A percentile compares a stretch with the other conserved stretches of the same genome.
phyloP scores from a whole-genome alignment of 2,888 invertebrate genomes.

The Acronicta alni region DNA sequence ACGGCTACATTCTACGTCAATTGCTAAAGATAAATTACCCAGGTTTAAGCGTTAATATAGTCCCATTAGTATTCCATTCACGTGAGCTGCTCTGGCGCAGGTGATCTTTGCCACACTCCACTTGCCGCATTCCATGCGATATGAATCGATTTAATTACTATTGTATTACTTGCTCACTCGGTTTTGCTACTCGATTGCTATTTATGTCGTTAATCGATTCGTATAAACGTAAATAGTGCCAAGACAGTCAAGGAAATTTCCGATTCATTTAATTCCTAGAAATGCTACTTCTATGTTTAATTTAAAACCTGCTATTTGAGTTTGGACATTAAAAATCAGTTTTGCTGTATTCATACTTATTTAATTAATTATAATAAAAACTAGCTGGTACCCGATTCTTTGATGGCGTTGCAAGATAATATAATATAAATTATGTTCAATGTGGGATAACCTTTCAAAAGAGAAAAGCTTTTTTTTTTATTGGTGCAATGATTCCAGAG shows the following conservation, averaged over 20 bases:
- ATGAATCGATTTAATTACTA: conserved; percentile 62
- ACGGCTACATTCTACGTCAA: conserved; percentile 15
- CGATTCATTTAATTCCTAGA: background rate
- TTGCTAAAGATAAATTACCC: conserved; percentile 37
- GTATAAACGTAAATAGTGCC: conserved; percentile 23
- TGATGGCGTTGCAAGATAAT: too few relatives aligned
- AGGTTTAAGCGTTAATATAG: conserved; percentile 25
- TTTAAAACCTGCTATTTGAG: background rate
- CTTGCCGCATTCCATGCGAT: conserved; percentile 68
- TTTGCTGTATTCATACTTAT: background rate
- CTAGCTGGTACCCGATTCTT: too few relatives aligned
- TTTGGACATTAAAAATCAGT: background rate
- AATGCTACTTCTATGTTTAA: background rate
- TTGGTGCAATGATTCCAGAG: too few relatives aligned
- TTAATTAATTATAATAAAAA: too few relatives aligned
- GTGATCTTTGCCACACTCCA: conserved; percentile 73
- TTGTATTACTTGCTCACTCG: conserved; percentile 52
- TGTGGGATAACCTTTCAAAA: too few relatives aligned
- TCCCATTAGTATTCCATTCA: conserved; percentile 49
- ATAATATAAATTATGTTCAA: too few relatives aligned
- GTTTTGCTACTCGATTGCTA: conserved; percentile 48
- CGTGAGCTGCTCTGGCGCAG: conserved; percentile 53
- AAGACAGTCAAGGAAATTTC: conserved; percentile 14
- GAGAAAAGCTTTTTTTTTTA: too few relatives aligned
- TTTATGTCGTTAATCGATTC: conserved; percentile 51